phyloP scores from a whole-genome alignment of 2,113 vertebrate species.

The Centrocercus urophasianus region DNA sequence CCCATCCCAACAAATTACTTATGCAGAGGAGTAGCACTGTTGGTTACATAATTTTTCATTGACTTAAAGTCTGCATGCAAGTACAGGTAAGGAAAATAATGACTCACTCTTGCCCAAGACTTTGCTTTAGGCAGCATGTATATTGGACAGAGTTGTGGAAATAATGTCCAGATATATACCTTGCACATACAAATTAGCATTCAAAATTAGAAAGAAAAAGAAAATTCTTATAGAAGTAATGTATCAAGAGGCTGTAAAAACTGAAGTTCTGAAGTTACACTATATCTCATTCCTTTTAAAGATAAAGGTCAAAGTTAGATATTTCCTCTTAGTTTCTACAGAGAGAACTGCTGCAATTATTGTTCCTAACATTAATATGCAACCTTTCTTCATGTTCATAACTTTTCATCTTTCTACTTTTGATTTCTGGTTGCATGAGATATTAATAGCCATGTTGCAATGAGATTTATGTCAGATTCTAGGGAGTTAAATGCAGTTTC shows the following conservation, averaged over 20 bases:
- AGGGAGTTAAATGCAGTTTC: background rate
- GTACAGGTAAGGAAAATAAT: background rate
- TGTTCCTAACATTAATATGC: background rate
- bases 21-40: background rate
- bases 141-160: background rate
- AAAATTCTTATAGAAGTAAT: background rate
- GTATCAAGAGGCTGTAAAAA: background rate
- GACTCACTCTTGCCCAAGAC: background rate
- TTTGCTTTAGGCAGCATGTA: background rate
- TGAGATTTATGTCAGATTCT: background rate
- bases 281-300: background rate
- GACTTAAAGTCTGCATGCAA: background rate
- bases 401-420: background rate
- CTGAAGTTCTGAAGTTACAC: background rate
- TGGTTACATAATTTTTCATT: background rate
- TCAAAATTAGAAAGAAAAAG: background rate
- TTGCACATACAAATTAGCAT: background rate
- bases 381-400: background rate
- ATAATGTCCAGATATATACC: background rate
- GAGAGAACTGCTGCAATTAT: background rate
- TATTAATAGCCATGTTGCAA: background rate
- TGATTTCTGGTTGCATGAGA: background rate
- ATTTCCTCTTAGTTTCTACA: conserved; percentile 1
- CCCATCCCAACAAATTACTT: background rate
- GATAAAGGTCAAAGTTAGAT: background rate